A percentile compares a stretch with the other conserved stretches of the same genome.
These are phyloP conservation scores for Lypha dubia DNA, from an alignment of 2,888 invertebrate genomes.

Conservation along the genomic window DNA sequence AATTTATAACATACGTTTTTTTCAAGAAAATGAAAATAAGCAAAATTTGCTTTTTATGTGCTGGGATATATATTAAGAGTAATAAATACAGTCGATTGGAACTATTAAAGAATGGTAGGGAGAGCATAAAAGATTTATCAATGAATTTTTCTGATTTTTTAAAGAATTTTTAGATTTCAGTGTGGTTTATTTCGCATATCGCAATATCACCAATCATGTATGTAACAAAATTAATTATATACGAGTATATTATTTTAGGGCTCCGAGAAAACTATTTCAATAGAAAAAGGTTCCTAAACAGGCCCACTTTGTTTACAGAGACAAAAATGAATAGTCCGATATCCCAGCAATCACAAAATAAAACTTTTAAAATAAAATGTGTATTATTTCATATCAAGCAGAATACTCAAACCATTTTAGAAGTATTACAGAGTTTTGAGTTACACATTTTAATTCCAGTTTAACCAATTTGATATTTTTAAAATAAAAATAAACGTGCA, in stretches of 20 bases:
- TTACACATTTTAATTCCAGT: too few species aligned
- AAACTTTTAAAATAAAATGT: too few species aligned
- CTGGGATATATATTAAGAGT: neutral
- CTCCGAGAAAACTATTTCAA: neutral
- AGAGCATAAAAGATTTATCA: neutral
- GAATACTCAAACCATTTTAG: too few species aligned
- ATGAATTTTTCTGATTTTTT: neutral
- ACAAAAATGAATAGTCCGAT: too few species aligned
- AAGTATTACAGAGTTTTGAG: too few species aligned
- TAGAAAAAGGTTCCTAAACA: too few species aligned
- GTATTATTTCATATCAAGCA: too few species aligned
- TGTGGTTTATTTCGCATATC: neutral
- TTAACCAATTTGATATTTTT: too few species aligned
- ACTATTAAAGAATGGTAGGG: neutral
- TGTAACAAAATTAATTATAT: neutral
- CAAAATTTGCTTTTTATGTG: conserved; percentile 3
- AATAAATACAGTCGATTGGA: neutral
- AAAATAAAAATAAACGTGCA: too few species aligned
- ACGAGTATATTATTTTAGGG: neutral
- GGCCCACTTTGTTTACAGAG: too few species aligned
- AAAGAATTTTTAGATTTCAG: neutral
- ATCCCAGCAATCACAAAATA: too few species aligned
- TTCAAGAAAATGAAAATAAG: conserved; percentile 40
- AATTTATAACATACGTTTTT: conserved; percentile 60
- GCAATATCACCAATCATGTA: neutral